phyloP scores from a whole-genome alignment of 2,113 vertebrate species.

The Hemicordylus capensis region DNA sequence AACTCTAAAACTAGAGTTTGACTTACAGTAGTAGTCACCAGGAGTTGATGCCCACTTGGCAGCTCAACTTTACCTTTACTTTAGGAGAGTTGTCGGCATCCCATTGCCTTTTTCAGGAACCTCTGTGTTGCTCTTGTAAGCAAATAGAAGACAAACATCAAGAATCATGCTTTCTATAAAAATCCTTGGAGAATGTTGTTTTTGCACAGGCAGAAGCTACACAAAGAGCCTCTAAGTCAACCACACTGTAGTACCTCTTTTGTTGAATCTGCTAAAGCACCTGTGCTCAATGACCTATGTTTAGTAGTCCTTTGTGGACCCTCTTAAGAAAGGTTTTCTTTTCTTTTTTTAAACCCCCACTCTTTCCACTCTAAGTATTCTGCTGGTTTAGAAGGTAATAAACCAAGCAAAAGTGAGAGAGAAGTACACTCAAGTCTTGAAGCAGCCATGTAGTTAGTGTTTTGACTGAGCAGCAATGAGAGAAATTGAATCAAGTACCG shows the following conservation, averaged over 20 bases:
- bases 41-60: too few relatives aligned
- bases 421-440: fast-evolving
- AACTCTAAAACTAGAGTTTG: slow-evolving; percentile 6
- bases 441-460: neutral
- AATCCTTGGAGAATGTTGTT: neutral
- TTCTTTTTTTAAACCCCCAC: neutral
- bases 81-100: too few relatives aligned
- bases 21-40: slow-evolving; percentile 25
- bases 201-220: neutral
- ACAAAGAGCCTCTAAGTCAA: fast-evolving
- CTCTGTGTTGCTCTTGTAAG: slow-evolving; percentile 8
- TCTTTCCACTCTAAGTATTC: neutral
- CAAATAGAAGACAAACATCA: neutral
- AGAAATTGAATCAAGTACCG: neutral
- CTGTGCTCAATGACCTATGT: neutral
- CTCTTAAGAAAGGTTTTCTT: neutral
- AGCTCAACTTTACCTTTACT: too few relatives aligned
- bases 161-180: slow-evolving; percentile 6
- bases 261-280: neutral
- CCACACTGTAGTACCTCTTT: fast-evolving
- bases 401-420: fast-evolving
- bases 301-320: neutral
- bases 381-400: neutral
- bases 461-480: neutral
- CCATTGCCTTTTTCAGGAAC: neutral